Evolutionary conservation across 2,797 vertebrate genomes (phyloP), one percentile per base, ranked within the genome.

Genomic region (Tragopan temminckii): DNA sequence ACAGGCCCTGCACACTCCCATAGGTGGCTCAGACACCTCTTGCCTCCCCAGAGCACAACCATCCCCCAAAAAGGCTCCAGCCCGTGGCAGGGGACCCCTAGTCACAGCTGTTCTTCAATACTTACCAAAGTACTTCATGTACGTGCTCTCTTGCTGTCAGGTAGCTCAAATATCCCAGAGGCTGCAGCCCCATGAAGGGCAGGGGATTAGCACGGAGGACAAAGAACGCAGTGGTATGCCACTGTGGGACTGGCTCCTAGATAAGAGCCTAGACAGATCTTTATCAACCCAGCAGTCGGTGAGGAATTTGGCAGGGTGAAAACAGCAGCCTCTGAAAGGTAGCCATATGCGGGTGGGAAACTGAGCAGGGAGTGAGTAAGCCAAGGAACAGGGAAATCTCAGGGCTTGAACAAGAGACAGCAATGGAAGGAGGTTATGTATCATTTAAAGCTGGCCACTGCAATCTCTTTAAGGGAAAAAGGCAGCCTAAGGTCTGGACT

Each of bases 141-240:
- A 93, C 55, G 58, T 3, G 27, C 68, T 46, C 83, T 59, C 80
- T 76, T 23, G 62, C 80, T 71, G 92, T 70, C 93, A 96, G 89
- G 92, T 92, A 94, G 94, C 94, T 96, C 93, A 93, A 89, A 94
- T 88, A 88, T 79, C 94, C 38, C 45, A 61, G 45, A 75, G 87
- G 76, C 85, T 86, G 85, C 67, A 91, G 87, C 52, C 70, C 77
- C 46, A 5, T 17, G 82, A 94, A 96, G 84, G 89, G 81, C 87
- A 89, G 57, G 70, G 80, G 82, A 94, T 91, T 94, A 93, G 63
- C 48, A 25, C 1, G 20, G 63, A 50, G 89, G 57, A 88, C 63
- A 82, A 57, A 38, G 61, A 85, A 91, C 5, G 20, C 46, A 55
- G 35, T 58, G 16, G 19, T 7, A 3, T 38, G 16, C 48, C 0